Evolutionary conservation across 2,797 vertebrate genomes (phyloP).

Genomic region (Catostomus latipinnis): DNA sequence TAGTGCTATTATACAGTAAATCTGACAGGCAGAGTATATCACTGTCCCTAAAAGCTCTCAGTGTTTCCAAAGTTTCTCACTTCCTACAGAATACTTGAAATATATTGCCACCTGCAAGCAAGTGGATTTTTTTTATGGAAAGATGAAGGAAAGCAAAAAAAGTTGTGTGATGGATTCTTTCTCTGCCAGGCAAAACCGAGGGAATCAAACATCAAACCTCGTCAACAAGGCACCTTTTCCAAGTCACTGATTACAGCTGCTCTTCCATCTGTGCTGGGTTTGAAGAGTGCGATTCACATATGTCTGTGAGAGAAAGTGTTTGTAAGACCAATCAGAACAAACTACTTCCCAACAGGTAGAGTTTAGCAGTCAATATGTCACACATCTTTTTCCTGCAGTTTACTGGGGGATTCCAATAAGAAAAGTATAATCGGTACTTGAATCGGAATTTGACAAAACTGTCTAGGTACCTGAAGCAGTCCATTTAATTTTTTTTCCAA

Average conservation of each 20-base stretch:
- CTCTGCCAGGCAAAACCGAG: conserved; percentile 55
- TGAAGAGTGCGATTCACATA: conserved; percentile 49
- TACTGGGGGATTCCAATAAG: conserved; percentile 25
- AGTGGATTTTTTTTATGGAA: conserved; percentile 24
- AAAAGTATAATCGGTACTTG: conserved; percentile 47
- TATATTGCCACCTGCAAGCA: conserved; percentile 52
- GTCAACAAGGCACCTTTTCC: conserved; percentile 68
- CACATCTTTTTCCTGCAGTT: conserved; percentile 41
- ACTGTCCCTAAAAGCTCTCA: conserved; percentile 26
- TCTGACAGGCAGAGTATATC: conserved; percentile 25
- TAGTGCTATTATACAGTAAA: conserved; percentile 27
- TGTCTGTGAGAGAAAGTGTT: conserved; percentile 19
- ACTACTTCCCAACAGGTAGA: conserved; percentile 58
- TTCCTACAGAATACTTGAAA: conserved; percentile 52
- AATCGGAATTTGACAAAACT: neutral
- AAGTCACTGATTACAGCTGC: conserved; percentile 68
- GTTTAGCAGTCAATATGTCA: conserved; percentile 58
- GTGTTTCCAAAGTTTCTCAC: neutral
- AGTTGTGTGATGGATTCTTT: conserved; percentile 50
- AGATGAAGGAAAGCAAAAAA: conserved; percentile 42
- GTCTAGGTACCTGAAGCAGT: neutral
- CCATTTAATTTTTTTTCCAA: no score
- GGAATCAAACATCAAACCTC: conserved; percentile 66
- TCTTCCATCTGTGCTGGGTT: conserved; percentile 67
- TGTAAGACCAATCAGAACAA: conserved; percentile 53